Percentiles rank a stretch among this genome's conserved stretches.
Evolutionary conservation across 1,140 invertebrate genomes (phyloP).

Genomic region (Oreohelix idahoensis): DNA sequence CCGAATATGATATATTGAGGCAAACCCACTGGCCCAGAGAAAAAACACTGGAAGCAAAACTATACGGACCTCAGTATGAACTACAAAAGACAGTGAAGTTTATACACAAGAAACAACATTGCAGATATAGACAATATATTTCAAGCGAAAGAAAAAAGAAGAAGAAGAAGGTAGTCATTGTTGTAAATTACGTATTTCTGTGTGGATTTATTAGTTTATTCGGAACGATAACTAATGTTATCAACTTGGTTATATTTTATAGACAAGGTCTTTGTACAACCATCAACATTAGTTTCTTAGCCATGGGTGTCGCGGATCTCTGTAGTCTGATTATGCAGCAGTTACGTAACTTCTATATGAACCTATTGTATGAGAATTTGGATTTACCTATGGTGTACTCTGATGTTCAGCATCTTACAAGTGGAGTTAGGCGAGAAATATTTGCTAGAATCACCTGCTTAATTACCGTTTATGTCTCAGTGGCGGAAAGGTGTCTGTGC

Average conservation of each 20-base stretch:
- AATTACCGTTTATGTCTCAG: neutral
- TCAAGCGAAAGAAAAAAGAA: too few relatives aligned
- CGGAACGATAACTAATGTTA: neutral
- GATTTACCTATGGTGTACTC: neutral
- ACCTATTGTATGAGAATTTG: neutral
- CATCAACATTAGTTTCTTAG: conserved; percentile 9
- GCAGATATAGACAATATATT: too few relatives aligned
- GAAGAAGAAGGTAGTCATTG: too few relatives aligned
- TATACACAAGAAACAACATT: too few relatives aligned
- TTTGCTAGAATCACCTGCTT: neutral
- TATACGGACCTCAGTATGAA: too few relatives aligned
- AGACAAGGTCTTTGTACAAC: conserved; percentile 2
- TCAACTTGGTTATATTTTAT: neutral
- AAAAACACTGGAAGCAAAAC: too few relatives aligned
- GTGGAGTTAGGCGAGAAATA: too few relatives aligned
- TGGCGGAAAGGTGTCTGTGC: neutral
- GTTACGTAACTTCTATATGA: neutral
- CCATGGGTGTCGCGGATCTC: neutral
- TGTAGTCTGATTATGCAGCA: neutral
- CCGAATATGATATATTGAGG: too few relatives aligned
- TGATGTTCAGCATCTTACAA: neutral
- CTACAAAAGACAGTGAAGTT: too few relatives aligned
- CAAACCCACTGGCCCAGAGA: too few relatives aligned
- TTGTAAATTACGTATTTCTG: neutral
- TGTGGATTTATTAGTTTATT: neutral